Evolutionary conservation across 2,888 invertebrate genomes (phyloP).

Genomic region (Drosophila helvetica): DNA sequence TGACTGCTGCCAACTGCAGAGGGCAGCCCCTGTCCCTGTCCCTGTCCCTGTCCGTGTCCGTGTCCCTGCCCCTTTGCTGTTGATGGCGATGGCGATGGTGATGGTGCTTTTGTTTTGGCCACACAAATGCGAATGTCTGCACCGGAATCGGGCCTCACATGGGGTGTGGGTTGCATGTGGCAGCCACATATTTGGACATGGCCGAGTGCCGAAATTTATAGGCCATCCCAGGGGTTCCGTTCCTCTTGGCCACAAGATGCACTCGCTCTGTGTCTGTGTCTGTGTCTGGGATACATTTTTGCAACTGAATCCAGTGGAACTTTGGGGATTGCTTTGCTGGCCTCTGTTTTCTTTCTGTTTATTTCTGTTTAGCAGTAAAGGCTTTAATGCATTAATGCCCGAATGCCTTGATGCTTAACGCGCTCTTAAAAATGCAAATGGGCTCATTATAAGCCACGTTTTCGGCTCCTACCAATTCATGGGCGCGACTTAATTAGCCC

Average conservation of each 20-base stretch:
- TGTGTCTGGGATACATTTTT: not conserved
- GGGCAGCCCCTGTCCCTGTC: slow-evolving; percentile 11
- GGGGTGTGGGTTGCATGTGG: slow-evolving; percentile 23
- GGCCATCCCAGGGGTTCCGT: slow-evolving; percentile 17
- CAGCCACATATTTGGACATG: slow-evolving; percentile 60
- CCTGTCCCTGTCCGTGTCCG: not conserved
- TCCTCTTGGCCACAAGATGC: not conserved
- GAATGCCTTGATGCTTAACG: slow-evolving; percentile 41
- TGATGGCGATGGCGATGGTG: not conserved
- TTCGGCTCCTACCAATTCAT: slow-evolving; percentile 42
- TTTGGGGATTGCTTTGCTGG: not conserved
- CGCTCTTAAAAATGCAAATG: slow-evolving; percentile 72
- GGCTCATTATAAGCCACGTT: slow-evolving; percentile 62
- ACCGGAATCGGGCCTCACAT: slow-evolving; percentile 27
- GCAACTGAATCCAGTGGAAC: no score
- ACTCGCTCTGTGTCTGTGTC: not conserved
- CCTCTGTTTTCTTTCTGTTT: slow-evolving; percentile 8
- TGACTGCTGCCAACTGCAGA: slow-evolving; percentile 68
- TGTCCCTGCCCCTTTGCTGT: not conserved
- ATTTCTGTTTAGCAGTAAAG: slow-evolving; percentile 6
- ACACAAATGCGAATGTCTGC: slow-evolving; percentile 64
- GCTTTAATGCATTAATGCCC: not conserved
- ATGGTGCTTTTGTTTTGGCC: slow-evolving; percentile 55
- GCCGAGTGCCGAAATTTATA: slow-evolving; percentile 62
- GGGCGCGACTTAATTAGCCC: slow-evolving; percentile 63